phyloP scores from a whole-genome alignment of 2,797 vertebrate genomes.

The Brachyrhaphis roseni region DNA sequence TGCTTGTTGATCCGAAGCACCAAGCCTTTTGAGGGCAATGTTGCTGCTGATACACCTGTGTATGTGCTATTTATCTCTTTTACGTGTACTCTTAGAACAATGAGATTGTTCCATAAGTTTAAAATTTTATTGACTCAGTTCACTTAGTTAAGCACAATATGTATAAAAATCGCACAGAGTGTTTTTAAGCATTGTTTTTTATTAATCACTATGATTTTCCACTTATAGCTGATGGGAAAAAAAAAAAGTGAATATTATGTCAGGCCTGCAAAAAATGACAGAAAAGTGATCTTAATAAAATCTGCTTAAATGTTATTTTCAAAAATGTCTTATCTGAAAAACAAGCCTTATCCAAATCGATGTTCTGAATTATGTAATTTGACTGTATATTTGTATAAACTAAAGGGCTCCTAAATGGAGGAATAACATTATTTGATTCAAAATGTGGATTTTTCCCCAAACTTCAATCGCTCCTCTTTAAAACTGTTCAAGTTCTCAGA shows the following conservation, averaged over 20 bases:
- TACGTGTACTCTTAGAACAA: not conserved
- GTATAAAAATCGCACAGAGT: not conserved
- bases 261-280: too few species aligned
- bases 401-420: not conserved
- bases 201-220: not conserved
- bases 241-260: fast-evolving
- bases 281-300: too few species aligned
- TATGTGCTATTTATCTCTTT: not conserved
- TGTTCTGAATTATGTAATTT: too few species aligned
- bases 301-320: too few species aligned
- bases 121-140: not conserved
- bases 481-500: not conserved
- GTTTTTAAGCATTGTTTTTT: not conserved
- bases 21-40: not conserved
- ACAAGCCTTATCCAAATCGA: too few species aligned
- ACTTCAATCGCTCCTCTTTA: not conserved
- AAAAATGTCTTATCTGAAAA: too few species aligned
- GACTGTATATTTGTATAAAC: not conserved
- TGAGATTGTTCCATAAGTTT: not conserved
- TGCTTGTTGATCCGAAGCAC: not conserved
- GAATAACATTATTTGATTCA: not conserved
- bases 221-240: too few species aligned
- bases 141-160: not conserved
- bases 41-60: not conserved
- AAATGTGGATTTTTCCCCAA: not conserved